A percentile compares a stretch with the other conserved stretches of the same genome.
Evolutionary conservation across 2,113 vertebrate species (phyloP).

Genomic region (Calidris pygmaea): DNA sequence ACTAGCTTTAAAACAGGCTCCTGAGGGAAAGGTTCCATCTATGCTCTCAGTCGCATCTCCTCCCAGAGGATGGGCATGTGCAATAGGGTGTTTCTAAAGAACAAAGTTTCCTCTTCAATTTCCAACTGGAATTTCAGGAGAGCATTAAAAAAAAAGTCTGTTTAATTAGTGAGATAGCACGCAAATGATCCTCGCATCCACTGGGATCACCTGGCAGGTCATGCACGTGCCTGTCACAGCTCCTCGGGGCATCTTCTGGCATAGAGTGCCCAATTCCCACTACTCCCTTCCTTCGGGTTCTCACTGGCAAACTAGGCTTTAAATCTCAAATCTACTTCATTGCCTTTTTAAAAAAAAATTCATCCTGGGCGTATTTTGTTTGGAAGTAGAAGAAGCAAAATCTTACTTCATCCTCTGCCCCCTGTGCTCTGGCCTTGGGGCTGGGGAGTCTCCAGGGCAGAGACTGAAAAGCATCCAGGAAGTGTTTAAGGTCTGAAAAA

Average conservation of each 20-base stretch:
- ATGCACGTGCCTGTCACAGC: neutral
- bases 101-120: neutral
- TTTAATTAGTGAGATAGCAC: neutral
- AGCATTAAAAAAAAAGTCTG: neutral
- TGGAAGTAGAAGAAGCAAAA: neutral
- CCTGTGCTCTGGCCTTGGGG: neutral
- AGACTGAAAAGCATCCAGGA: neutral
- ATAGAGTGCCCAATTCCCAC: neutral
- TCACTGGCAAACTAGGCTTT: neutral
- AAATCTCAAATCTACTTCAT: neutral
- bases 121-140: neutral
- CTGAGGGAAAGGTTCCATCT: neutral
- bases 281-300: neutral
- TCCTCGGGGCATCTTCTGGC: neutral
- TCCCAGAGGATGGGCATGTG: neutral
- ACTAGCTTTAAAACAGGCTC: neutral
- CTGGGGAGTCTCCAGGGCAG: neutral
- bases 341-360: neutral
- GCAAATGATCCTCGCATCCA: neutral
- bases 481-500: neutral
- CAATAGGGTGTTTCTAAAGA: neutral
- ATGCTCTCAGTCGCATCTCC: neutral
- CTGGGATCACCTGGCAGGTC: neutral
- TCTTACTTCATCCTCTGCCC: neutral
- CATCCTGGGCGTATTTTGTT: neutral